Conservation (phyloP, 2,113 vertebrate genomes). For the Melanostigma gelatinosum region DNA sequence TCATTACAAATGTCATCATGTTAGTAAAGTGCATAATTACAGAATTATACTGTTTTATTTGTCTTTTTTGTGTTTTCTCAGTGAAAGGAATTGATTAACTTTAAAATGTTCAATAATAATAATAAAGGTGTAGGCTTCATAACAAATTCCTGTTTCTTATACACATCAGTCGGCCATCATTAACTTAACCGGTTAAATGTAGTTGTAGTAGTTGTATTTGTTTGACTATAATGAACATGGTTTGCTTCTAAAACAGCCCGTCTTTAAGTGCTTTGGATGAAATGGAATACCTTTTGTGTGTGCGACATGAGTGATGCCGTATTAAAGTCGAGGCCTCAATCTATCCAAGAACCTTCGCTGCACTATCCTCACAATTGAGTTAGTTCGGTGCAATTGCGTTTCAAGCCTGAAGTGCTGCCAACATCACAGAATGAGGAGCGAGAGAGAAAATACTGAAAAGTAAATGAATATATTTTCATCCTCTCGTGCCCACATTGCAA, state of each 20-base stretch:
- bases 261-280: slow-evolving; percentile 75
- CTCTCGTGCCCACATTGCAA: slow-evolving; percentile 44
- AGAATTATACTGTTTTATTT: slow-evolving; percentile 3
- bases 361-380: slow-evolving; percentile 84
- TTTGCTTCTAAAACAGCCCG: slow-evolving; percentile 65
- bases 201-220: slow-evolving; percentile 64
- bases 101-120: neutral
- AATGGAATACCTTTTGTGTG: slow-evolving; percentile 77
- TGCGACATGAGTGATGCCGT: slow-evolving; percentile 77
- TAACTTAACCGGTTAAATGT: slow-evolving; percentile 54
- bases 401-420: slow-evolving; percentile 80
- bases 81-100: slow-evolving; percentile 19
- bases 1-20: slow-evolving; percentile 28
- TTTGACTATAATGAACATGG: slow-evolving; percentile 57
- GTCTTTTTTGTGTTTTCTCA: slow-evolving; percentile 27
- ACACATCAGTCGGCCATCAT: slow-evolving; percentile 51
- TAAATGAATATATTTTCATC: slow-evolving; percentile 74
- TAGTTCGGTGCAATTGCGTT: slow-evolving; percentile 83
- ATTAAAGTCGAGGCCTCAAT: slow-evolving; percentile 83
- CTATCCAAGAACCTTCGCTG: slow-evolving; percentile 82
- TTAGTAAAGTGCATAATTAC: slow-evolving; percentile 15
- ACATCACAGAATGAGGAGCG: slow-evolving; percentile 65
- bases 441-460: slow-evolving; percentile 45
- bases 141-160: slow-evolving; percentile 42
- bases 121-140: slow-evolving; percentile 2